phyloP scores from a whole-genome alignment of 2,797 vertebrate species.

The Menidia menidia region DNA sequence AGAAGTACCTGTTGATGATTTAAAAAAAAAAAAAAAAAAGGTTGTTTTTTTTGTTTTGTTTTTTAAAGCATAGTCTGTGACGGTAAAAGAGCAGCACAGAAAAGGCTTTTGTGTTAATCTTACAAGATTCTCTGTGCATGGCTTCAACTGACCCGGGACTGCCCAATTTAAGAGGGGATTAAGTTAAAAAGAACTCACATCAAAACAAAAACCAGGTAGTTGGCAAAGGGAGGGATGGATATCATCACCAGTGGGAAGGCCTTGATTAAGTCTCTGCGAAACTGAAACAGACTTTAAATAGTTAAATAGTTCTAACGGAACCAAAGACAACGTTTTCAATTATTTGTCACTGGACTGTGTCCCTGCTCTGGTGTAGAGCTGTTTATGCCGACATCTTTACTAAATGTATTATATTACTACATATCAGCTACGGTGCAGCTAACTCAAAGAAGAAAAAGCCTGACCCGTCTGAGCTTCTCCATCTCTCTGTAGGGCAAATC shows the following conservation, averaged over 20 bases:
- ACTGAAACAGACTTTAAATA: constrained; percentile 72
- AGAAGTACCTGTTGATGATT: constrained; percentile 87
- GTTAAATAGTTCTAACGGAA: background rate
- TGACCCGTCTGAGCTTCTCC: constrained; percentile 92
- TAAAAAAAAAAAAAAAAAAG: too few species aligned
- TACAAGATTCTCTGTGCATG: background rate
- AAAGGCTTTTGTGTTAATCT: too few species aligned
- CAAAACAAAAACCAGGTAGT: constrained; percentile 92
- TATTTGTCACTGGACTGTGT: background rate
- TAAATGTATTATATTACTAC: background rate
- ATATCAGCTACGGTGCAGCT: background rate
- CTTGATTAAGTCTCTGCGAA: constrained; percentile 90
- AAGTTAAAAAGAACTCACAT: constrained; percentile 87
- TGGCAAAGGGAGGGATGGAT: constrained; percentile 93
- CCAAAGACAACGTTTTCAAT: background rate
- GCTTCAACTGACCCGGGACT: background rate
- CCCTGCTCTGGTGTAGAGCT: background rate
- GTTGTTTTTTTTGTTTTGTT: too few species aligned
- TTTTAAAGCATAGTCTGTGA: background rate
- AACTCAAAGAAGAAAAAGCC: background rate
- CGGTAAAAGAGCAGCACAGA: background rate
- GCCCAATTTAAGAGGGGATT: background rate
- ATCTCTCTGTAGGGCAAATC: constrained; percentile 92
- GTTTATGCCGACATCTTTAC: background rate
- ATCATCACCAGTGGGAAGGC: constrained; percentile 88